These are phyloP conservation scores for Planococcus citri DNA, from an alignment of 1,140 invertebrate species.

Conservation along the genomic window DNA sequence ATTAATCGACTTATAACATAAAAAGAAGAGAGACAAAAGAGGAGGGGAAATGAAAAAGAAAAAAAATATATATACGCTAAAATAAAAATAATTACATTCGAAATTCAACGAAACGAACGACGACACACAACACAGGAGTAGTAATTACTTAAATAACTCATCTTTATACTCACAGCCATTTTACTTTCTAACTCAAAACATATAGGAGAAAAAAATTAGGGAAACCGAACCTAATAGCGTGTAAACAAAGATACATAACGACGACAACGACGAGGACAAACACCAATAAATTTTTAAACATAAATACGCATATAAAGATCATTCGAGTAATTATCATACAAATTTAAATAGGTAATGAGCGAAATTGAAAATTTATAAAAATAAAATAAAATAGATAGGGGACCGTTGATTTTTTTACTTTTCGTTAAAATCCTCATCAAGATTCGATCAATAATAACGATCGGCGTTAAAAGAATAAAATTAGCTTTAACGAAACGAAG, in stretches of 20 bases:
- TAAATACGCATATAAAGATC: neutral
- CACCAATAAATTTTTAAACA: neutral
- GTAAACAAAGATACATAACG: neutral
- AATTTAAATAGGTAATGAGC: neutral
- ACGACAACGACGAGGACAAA: neutral
- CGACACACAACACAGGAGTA: slow-evolving; percentile 5
- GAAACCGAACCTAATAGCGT: neutral
- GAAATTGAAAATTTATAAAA: slow-evolving; percentile 1
- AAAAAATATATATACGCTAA: neutral
- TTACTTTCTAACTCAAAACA: neutral
- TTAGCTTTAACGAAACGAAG: neutral
- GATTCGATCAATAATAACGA: too few relatives aligned
- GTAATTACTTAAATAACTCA: neutral
- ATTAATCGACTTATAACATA: too few relatives aligned
- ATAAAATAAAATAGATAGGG: neutral
- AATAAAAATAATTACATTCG: neutral
- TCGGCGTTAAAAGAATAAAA: neutral
- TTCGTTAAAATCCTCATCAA: neutral
- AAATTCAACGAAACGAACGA: neutral
- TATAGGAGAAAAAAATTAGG: neutral
- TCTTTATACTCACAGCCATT: slow-evolving; percentile 2
- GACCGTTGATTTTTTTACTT: too few relatives aligned
- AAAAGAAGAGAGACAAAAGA: too few relatives aligned
- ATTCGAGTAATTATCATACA: neutral
- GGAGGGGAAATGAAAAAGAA: neutral